Evolutionary conservation across 2,797 vertebrate genomes (phyloP).

Genomic region (Rallus crepitans): DNA sequence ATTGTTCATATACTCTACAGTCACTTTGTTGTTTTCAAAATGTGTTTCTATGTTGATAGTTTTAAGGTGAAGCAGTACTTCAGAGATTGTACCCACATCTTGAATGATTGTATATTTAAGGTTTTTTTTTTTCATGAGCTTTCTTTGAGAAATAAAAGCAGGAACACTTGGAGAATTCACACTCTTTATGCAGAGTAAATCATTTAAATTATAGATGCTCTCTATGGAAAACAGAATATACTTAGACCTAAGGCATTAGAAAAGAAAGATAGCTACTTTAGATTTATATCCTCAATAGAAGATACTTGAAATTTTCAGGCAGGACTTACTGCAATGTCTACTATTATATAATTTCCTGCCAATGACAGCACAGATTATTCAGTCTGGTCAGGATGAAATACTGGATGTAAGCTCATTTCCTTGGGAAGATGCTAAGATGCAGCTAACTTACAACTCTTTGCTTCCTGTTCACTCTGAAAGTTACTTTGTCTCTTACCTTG

Average conservation of each 20-base stretch:
- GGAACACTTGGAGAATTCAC: constrained; percentile 22
- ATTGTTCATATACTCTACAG: neutral
- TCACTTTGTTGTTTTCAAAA: constrained; percentile 44
- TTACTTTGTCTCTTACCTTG: neutral
- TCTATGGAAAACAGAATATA: constrained; percentile 18
- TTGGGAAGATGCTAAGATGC: neutral
- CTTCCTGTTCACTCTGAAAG: neutral
- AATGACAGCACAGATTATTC: constrained; percentile 23
- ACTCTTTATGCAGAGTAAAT: constrained; percentile 37
- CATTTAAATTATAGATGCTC: constrained; percentile 52
- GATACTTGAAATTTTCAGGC: constrained; percentile 33
- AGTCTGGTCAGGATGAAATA: constrained; percentile 11
- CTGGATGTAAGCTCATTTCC: neutral
- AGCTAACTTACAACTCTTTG: neutral
- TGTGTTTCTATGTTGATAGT: constrained; percentile 18
- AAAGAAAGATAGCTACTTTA: constrained; percentile 46
- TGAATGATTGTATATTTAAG: constrained; percentile 8
- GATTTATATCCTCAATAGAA: constrained; percentile 50
- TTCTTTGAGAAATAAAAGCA: constrained; percentile 61
- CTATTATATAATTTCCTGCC: constrained; percentile 2
- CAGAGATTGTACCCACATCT: neutral
- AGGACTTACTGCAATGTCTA: constrained; percentile 15
- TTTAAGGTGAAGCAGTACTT: constrained; percentile 52
- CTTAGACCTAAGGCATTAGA: constrained; percentile 19
- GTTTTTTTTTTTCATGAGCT: neutral